A percentile compares a stretch with the other conserved stretches of the same genome.
phyloP scores from a whole-genome alignment of 1,140 invertebrate genomes.

The Halesus radiatus region DNA sequence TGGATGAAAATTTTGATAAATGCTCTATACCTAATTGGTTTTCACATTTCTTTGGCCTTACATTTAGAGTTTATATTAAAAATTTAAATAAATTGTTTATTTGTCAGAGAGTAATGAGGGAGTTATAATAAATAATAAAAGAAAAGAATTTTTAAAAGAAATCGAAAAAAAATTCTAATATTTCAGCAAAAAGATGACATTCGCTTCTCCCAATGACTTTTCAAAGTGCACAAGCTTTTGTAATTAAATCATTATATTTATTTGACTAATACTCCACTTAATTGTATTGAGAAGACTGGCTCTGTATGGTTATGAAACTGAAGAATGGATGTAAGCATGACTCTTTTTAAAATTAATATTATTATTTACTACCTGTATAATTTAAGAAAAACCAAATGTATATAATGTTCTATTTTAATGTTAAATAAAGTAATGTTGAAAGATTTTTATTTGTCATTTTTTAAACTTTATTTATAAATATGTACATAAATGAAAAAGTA shows the following conservation, averaged over 20 bases:
- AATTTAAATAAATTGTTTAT: too few species aligned
- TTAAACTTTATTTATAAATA: too few species aligned
- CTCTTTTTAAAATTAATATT: conserved; percentile 26
- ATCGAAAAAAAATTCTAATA: too few species aligned
- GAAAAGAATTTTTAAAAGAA: too few species aligned
- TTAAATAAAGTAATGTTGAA: conserved; percentile 46
- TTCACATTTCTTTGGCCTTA: too few species aligned
- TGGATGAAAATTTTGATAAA: too few species aligned
- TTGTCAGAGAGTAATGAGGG: too few species aligned
- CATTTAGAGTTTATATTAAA: too few species aligned
- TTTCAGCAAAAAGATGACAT: too few species aligned
- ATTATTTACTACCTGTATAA: conserved; percentile 28
- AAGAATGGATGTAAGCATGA: conserved; percentile 24
- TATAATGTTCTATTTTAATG: conserved; percentile 47
- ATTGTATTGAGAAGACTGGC: conserved; percentile 26
- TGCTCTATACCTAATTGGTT: too few species aligned
- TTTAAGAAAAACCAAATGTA: conserved; percentile 54
- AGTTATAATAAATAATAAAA: too few species aligned
- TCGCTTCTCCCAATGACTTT: neutral
- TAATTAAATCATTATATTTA: conserved; percentile 25
- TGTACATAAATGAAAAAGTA: neutral
- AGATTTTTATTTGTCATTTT: neutral
- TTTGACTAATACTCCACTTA: neutral
- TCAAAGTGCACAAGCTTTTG: neutral
- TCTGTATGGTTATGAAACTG: neutral